Base-by-base conservation (phyloP, 2,113 vertebrate genomes). In the Psittacus erithacus region DNA sequence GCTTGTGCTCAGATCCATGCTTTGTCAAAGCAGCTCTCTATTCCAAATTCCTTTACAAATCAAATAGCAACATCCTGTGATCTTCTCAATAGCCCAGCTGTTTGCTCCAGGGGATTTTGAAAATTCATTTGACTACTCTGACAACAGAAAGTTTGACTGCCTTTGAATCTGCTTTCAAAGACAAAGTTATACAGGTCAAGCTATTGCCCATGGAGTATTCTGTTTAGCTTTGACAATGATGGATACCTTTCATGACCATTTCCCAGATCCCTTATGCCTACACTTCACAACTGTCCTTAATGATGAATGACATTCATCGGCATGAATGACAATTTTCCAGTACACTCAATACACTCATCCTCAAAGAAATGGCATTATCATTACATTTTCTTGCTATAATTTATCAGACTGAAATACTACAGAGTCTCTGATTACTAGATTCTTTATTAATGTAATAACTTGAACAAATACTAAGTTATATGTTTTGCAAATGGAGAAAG, bases 101-200 rank as follows among this genome's bases (percentile, higher is more conserved):
- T 86, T 95, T 92, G 74, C 74, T 91, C 31, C n/a, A 49, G 47
- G 39, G 53, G 43, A 2, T 10, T 76, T 90, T 62, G 79, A 90
- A 88, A 96, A 95, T 59, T 74, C n/a, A 64, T 91, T 82, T 94
- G 59, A 75, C 43, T 93, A 14, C 49, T 95, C 62, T 87, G 57
- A 90, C 41, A 97, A 87, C 55, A 86, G 64, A 89, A 97, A 96
- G 83, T 93, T 79, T 89, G 55, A 80, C 53, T 94, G 86, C 78
- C 95, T 96, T 97, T 96, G 92, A 96, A 91, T 85, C 35, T 88
- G 70, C 55, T 85, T 93, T 95, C 90, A 95, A 95, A 95, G 93
- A 84, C 87, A 94, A 96, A 97, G 90, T 85, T 81, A 92, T 81
- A 91, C 55, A 41, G 91, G 92, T 95, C 91, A 96, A 90, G 57